Conservation (phyloP, 2,888 invertebrate genomes). For the Laspeyria flexula region DNA sequence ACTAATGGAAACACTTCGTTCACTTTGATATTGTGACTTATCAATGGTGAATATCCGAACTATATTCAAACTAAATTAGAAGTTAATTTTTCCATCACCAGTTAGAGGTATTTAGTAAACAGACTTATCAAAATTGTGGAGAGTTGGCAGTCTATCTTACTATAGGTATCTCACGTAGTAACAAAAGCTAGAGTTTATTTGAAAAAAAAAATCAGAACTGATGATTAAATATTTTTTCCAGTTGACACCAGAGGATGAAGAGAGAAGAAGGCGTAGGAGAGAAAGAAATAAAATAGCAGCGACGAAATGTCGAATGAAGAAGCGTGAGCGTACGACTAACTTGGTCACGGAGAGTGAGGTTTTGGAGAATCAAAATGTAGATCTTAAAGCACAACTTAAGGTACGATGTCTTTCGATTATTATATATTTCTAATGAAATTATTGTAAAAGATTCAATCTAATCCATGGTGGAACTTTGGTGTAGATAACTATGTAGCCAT, state of each 20-base stretch:
- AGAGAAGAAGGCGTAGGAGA: conserved; percentile 92
- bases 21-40: not conserved
- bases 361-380: conserved; percentile 93
- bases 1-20: not conserved
- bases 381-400: conserved; percentile 92
- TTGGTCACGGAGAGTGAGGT: conserved; percentile 94
- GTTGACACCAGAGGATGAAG: conserved; percentile 97
- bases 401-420: conserved; percentile 50
- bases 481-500: no score
- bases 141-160: no score
- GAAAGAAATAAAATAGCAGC: conserved; percentile 98
- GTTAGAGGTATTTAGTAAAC: no score
- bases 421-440: not conserved
- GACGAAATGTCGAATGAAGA: conserved; percentile 97
- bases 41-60: not conserved
- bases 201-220: not conserved
- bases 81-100: no score
- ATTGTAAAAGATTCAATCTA: no score
- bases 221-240: conserved; percentile 58
- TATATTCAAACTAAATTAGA: no score
- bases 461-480: no score
- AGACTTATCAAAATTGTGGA: no score
- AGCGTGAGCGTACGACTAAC: conserved; percentile 94
- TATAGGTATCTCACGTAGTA: no score
- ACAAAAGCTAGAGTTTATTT: no score